Base-by-base conservation (phyloP, 2,113 vertebrate species). In the Carettochelys insculpta region DNA sequence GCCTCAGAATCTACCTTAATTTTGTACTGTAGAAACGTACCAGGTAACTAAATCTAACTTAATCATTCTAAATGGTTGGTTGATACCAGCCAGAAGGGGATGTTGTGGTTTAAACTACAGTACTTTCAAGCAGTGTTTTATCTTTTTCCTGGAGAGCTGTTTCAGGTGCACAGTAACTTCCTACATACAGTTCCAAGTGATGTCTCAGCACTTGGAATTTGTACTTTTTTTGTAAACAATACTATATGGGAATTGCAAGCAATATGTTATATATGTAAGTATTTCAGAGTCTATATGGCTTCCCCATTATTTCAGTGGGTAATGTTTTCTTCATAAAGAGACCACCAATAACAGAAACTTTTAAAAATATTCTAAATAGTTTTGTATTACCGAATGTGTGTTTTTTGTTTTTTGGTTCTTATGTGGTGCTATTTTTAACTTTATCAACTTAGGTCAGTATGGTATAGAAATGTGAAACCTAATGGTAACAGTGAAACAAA, bases 1-100 rank as follows among this genome's bases (percentile, higher is more conserved):
- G 97, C 96, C 94, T 98, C 96, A 92, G 94, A 98, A 97, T 98
- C 98, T 98, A 98, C 98, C 97, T 98, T 98, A 96, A 97, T 97
- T 97, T 98, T 24, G 97, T 98, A 98, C 98, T 98, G 97, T 98
- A 98, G 97, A 97, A 95, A 89, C 96, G 94, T 92, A 97, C 97
- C 97, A 98, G 98, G 98, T 98, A 97, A 97, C 96, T 96, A 92
- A 94, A 95, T 91, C 92, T 56, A 91, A 95, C 90, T 92, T 85
- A 94, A 92, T 97, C 85, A 38, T 95, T 96, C 94, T 94, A 92
- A 75, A n/a, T 56, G 90, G 83, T 82, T 93, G 87, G 77, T 91
- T 89, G 88, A 92, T 77, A 34, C 93, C 94, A 93, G 45, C 94
- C 93, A 86, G 84, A 95, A 96, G 96, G 95, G 92, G 95, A 90